These are phyloP conservation scores for Eolophus roseicapilla DNA, from an alignment of 2,113 vertebrate genomes.

Conservation along the genomic window DNA sequence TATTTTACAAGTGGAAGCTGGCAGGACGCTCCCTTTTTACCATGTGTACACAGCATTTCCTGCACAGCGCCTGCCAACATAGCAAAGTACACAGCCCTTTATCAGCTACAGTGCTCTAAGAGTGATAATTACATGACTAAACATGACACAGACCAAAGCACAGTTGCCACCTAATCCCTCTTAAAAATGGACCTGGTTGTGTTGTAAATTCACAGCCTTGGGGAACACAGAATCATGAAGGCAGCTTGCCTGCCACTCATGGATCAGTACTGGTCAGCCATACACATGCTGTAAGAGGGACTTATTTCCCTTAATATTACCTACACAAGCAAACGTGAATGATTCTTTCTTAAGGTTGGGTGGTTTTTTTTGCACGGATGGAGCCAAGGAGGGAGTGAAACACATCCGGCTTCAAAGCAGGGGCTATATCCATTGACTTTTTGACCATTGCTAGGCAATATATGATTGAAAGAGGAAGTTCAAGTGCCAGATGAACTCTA, in stretches of 20 bases:
- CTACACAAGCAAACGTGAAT: background rate
- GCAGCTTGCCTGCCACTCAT: background rate
- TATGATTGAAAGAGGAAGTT: background rate
- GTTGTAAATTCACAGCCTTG: background rate
- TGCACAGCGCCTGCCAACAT: background rate
- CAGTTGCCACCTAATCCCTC: background rate
- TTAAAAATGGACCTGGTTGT: background rate
- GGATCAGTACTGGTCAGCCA: background rate
- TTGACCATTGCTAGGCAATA: background rate
- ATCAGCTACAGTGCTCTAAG: background rate
- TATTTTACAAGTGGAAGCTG: background rate
- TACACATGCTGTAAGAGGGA: background rate
- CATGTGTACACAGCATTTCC: background rate
- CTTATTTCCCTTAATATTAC: background rate
- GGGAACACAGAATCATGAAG: background rate
- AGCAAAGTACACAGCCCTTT: background rate
- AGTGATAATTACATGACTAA: background rate
- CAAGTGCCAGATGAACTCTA: background rate
- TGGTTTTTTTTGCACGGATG: fast-evolving
- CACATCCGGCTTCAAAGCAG: background rate
- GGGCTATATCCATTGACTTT: background rate
- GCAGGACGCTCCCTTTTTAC: background rate
- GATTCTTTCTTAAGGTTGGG: background rate
- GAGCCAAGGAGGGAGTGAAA: background rate
- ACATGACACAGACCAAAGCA: background rate